Evolutionary conservation across 2,113 vertebrate genomes (phyloP).

Genomic region (Mastomys natalensis): DNA sequence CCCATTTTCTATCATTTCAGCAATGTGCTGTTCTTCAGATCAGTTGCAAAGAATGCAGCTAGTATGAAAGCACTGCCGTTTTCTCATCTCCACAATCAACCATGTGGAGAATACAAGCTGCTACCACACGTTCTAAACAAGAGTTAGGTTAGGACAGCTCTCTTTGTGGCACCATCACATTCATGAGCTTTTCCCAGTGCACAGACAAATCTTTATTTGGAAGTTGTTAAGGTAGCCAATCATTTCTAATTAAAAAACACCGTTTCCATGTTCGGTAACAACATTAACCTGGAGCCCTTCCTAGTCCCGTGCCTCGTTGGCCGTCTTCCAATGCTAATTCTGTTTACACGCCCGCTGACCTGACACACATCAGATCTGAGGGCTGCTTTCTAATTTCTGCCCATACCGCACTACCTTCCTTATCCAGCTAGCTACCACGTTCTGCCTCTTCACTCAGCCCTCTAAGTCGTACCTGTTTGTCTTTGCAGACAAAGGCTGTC

Average conservation of each 20-base stretch:
- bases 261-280: conserved; percentile 1
- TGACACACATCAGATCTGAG: background rate
- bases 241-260: conserved; percentile 23
- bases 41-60: conserved; percentile 7
- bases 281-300: background rate
- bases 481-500: background rate
- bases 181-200: background rate
- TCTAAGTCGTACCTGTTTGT: background rate
- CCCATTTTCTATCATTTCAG: background rate
- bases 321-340: background rate
- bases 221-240: background rate
- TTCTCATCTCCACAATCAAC: background rate
- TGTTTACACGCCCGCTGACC: background rate
- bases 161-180: background rate
- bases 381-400: background rate
- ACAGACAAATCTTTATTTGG: conserved; percentile 22
- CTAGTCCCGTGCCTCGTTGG: background rate
- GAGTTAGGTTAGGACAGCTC: background rate
- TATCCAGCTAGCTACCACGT: background rate
- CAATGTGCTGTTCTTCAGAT: background rate
- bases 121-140: background rate
- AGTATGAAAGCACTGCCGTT: background rate
- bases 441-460: background rate
- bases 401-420: background rate
- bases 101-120: too few relatives aligned